Evolutionary conservation across 2,113 vertebrate genomes (phyloP).

Genomic region (Pionites leucogaster): DNA sequence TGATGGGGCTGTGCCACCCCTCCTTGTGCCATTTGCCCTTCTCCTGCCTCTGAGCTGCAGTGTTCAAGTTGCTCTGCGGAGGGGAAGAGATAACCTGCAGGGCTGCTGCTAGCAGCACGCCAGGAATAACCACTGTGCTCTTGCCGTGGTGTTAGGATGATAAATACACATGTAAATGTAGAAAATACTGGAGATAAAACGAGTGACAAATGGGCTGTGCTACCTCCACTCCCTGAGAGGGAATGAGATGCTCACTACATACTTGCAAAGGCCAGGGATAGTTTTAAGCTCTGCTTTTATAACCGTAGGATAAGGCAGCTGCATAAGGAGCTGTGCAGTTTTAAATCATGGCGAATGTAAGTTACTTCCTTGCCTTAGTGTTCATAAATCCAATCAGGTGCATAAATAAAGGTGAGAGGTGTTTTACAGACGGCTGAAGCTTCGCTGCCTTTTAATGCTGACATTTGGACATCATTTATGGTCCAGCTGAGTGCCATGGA

Average conservation of each 20-base stretch:
- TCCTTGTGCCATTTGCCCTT: background rate
- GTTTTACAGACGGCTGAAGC: background rate
- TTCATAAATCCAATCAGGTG: background rate
- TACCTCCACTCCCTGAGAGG: background rate
- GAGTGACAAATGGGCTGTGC: constrained; percentile 51
- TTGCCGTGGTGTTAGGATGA: background rate
- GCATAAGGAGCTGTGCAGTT: background rate
- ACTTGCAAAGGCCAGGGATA: background rate
- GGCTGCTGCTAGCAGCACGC: background rate
- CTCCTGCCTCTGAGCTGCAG: background rate
- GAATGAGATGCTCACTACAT: background rate
- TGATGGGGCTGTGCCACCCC: background rate
- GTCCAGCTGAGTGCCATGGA: background rate
- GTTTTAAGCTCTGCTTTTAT: background rate
- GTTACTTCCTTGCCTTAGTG: background rate
- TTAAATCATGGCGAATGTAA: background rate
- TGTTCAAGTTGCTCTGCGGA: background rate
- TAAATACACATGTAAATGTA: constrained; percentile 59
- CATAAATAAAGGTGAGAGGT: background rate
- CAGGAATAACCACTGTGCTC: background rate
- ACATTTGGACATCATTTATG: background rate
- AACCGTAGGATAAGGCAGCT: background rate
- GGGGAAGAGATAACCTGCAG: background rate
- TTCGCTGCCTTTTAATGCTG: background rate
- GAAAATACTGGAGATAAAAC: constrained; percentile 40